Base-by-base conservation (phyloP, 1,140 invertebrate species). In the Teleopsis dalmanni region DNA sequence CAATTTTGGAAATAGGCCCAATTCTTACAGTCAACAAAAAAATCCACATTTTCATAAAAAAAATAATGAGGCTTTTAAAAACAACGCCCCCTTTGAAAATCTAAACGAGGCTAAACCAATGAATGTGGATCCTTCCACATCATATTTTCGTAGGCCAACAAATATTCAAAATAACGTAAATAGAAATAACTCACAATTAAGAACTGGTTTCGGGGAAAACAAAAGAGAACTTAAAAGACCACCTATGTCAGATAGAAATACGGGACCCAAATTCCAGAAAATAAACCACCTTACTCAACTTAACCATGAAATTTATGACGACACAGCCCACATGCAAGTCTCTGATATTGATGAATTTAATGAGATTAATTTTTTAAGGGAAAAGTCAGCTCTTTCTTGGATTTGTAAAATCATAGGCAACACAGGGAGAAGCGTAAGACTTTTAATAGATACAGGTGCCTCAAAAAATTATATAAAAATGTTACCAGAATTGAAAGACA, bases 291-390 rank as follows among this genome's bases (percentile, higher is more conserved):
- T n/a, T 5, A 23, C 40, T 23, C 22, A 16, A 19, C 22, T 16
- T 16, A 14, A 29, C 16, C 25, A 4, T 3, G 22, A 16, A 18
- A 19, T 21, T 18, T 4, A 29, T 10, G 19, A 23, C n/a, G 14
- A 10, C 3, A 21, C 16, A 14, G 19, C 40, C 22, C 14, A 42
- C 21, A 16, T n/a, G 22, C 13, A 27, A 11, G 8, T 5, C 13
- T 3, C 23, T 11, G 26, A 8, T 10, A 11, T 43, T 7, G 23
- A 29, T 26, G 26, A 44, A 14, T 19, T 14, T 9, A 9, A 33
- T 5, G 14, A 35, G n/a, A 43, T 44, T 9, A 55, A 48, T 51
- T 51, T 52, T 55, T 55, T 55, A n/a, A 52, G 42, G n/a, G n/a
- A 35, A 38, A 49, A 35, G 3, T 52, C 46, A 27, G 48, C 48